Conservation (phyloP, 2,888 invertebrate genomes). For the Abrostola tripartita region DNA sequence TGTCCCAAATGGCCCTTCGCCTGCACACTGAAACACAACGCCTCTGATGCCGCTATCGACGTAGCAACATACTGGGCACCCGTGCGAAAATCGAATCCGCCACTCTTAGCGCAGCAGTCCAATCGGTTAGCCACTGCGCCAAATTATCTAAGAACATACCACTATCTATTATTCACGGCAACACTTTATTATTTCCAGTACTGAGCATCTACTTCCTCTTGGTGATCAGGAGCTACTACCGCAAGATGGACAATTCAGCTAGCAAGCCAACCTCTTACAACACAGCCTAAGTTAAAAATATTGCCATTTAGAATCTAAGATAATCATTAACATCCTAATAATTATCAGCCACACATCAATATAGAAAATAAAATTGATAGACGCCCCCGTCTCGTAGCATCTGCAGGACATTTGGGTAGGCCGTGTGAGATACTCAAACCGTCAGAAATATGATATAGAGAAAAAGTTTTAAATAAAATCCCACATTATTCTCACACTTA, state of each 20-base stretch:
- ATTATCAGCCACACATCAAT: conserved; percentile 33
- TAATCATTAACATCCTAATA: conserved; percentile 17
- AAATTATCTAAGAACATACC: conserved; percentile 2
- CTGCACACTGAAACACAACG: too few species aligned
- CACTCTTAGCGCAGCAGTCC: too few species aligned
- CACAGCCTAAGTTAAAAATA: conserved; percentile 35
- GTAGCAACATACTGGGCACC: not conserved
- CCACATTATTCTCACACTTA: too few species aligned
- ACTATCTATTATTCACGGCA: not conserved
- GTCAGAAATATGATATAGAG: too few species aligned
- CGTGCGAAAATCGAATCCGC: too few species aligned
- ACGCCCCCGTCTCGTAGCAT: too few species aligned
- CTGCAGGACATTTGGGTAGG: too few species aligned
- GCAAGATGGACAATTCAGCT: conserved; percentile 53
- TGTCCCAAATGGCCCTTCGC: too few species aligned
- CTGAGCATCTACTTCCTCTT: conserved; percentile 53
- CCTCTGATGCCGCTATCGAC: not conserved
- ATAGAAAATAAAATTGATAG: too few species aligned
- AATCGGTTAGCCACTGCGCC: too few species aligned
- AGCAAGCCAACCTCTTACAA: conserved; percentile 50
- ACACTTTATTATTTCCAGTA: conserved; percentile 46
- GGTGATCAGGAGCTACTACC: conserved; percentile 57
- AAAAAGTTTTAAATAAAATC: too few species aligned
- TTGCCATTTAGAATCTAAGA: conserved; percentile 13
- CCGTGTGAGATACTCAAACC: too few species aligned